Evolutionary conservation across 2,113 vertebrate genomes (phyloP).

Genomic region (Thalassarche chlororhynchos): DNA sequence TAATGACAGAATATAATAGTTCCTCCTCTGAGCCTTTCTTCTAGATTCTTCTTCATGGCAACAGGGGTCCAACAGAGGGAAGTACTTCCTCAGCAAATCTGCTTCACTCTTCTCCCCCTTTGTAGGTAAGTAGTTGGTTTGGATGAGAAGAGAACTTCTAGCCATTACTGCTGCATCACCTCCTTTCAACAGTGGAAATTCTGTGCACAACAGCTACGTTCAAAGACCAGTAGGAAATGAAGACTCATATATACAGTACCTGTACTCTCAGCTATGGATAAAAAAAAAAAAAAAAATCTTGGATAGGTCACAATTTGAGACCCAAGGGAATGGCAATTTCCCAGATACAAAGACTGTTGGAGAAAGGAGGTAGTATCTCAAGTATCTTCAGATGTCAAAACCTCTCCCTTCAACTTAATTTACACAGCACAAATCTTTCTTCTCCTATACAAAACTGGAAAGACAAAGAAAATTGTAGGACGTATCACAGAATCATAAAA

Average conservation of each 20-base stretch:
- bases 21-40: background rate
- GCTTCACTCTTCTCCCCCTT: background rate
- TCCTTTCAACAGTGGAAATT: background rate
- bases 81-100: background rate
- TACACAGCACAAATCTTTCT: background rate
- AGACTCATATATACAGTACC: no score
- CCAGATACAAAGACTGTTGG: background rate
- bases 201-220: background rate
- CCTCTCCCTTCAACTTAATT: background rate
- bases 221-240: background rate
- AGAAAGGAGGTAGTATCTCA: background rate
- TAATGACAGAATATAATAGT: background rate
- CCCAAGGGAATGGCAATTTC: background rate
- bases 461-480: background rate
- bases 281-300: background rate
- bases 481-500: no score
- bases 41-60: background rate
- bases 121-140: background rate
- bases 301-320: background rate
- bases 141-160: background rate
- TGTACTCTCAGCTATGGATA: background rate
- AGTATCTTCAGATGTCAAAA: background rate
- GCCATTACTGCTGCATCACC: background rate
- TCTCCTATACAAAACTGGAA: background rate
- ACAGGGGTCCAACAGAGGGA: background rate